A percentile compares a stretch with the other conserved stretches of the same genome.
Evolutionary conservation across 1,140 invertebrate species (phyloP).

Genomic region (Dufourea novaeangliae): DNA sequence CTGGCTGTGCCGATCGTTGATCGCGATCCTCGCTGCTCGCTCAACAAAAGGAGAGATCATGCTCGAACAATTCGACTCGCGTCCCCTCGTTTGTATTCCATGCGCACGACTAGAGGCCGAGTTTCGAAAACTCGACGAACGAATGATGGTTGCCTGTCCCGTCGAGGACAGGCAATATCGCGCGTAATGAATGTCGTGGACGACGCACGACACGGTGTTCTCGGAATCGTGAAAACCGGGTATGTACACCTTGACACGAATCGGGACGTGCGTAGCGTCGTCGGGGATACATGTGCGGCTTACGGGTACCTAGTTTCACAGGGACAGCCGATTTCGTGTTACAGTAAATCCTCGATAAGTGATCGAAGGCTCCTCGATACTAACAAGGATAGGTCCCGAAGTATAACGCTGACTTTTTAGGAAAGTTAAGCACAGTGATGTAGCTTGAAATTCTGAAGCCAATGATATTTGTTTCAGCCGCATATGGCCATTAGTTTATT

Average conservation of each 20-base stretch:
- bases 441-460: too few relatives aligned
- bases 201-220: background rate
- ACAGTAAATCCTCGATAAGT: too few relatives aligned
- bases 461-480: too few relatives aligned
- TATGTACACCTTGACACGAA: slow-evolving; percentile 54
- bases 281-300: background rate
- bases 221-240: slow-evolving; percentile 19
- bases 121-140: slow-evolving; percentile 31
- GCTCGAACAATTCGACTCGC: background rate
- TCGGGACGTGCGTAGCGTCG: slow-evolving; percentile 14
- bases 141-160: background rate
- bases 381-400: too few relatives aligned
- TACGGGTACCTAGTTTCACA: too few relatives aligned
- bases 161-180: background rate
- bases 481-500: too few relatives aligned
- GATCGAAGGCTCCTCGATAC: too few relatives aligned
- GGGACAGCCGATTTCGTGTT: too few relatives aligned
- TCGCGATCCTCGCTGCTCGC: background rate
- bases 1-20: background rate
- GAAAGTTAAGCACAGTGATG: too few relatives aligned
- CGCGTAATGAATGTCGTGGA: background rate
- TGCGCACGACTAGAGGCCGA: background rate
- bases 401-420: too few relatives aligned
- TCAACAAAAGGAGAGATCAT: too few relatives aligned
- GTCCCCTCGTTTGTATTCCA: slow-evolving; percentile 19